A percentile compares a stretch with the other conserved stretches of the same genome.
Conservation (phyloP, 2,797 vertebrate genomes). For the Sebastes diaconus region DNA sequence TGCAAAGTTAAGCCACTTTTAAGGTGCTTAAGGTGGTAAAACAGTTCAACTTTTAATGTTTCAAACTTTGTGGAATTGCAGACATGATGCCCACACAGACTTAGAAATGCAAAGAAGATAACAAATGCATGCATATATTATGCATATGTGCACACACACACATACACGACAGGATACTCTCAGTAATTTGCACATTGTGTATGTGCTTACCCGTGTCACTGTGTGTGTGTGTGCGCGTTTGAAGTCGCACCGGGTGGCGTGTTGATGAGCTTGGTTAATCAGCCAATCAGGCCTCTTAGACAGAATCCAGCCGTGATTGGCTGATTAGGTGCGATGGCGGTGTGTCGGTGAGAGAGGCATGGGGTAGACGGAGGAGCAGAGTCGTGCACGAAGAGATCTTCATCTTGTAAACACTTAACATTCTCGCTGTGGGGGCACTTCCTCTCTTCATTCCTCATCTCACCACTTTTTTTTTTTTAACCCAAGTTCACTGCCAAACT, state of each 20-base stretch:
- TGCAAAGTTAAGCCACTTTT: not conserved
- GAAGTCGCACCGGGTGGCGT: conserved; percentile 49
- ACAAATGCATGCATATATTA: conserved; percentile 49
- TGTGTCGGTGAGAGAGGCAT: conserved; percentile 47
- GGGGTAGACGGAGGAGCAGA: conserved; percentile 35
- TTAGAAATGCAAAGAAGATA: conserved; percentile 31
- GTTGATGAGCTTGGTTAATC: conserved; percentile 77
- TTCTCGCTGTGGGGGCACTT: conserved; percentile 37
- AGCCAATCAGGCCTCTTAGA: conserved; percentile 76
- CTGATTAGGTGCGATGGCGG: conserved; percentile 65
- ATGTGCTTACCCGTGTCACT: not conserved
- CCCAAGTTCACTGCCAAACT: conserved; percentile 14
- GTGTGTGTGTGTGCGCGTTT: conserved; percentile 5
- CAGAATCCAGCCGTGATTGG: conserved; percentile 42
- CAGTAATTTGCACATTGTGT: conserved; percentile 14
- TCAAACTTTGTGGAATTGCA: conserved; percentile 20
- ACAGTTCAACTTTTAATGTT: conserved; percentile 16
- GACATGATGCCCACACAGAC: conserved; percentile 7
- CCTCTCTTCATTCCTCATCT: conserved; percentile 3
- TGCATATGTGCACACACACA: conserved; percentile 13
- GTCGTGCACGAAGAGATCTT: conserved; percentile 30
- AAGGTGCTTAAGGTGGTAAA: not conserved
- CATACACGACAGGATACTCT: not conserved
- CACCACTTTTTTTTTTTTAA: not conserved
- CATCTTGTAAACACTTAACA: conserved; percentile 66